Evolutionary conservation across 2,113 vertebrate genomes (phyloP).

Genomic region (Chaetops frenatus): DNA sequence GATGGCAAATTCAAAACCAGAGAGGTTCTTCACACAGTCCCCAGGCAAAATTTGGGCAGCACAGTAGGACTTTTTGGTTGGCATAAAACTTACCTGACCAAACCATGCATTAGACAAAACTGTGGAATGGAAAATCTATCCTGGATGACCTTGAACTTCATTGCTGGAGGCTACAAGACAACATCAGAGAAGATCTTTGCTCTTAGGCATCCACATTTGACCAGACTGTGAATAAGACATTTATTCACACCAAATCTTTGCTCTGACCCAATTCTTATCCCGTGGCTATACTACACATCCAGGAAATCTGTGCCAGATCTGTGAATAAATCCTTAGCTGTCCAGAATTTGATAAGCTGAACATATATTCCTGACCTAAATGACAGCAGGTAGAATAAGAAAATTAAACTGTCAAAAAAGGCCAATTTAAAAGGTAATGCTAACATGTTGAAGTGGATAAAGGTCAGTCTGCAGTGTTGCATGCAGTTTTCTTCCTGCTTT

Average conservation of each 20-base stretch:
- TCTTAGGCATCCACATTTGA: neutral
- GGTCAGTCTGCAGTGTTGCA: neutral
- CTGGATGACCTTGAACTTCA: neutral
- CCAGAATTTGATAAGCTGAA: neutral
- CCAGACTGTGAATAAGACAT: neutral
- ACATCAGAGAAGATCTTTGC: neutral
- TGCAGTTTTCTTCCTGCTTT: neutral
- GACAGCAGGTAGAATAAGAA: neutral
- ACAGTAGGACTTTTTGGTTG: neutral
- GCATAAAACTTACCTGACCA: neutral
- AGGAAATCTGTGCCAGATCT: neutral
- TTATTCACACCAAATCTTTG: neutral
- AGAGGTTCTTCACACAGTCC: neutral
- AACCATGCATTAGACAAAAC: neutral
- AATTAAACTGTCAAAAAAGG: neutral
- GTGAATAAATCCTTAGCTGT: neutral
- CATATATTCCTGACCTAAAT: neutral
- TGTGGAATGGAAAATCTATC: neutral
- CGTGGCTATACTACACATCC: neutral
- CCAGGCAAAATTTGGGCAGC: neutral
- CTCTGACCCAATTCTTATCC: neutral
- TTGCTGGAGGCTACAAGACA: neutral
- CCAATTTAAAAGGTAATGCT: neutral
- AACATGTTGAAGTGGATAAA: neutral
- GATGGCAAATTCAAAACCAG: neutral